These are phyloP conservation scores for Brachionus rubens DNA, from an alignment of 1,140 invertebrate genomes.

Conservation along the genomic window DNA sequence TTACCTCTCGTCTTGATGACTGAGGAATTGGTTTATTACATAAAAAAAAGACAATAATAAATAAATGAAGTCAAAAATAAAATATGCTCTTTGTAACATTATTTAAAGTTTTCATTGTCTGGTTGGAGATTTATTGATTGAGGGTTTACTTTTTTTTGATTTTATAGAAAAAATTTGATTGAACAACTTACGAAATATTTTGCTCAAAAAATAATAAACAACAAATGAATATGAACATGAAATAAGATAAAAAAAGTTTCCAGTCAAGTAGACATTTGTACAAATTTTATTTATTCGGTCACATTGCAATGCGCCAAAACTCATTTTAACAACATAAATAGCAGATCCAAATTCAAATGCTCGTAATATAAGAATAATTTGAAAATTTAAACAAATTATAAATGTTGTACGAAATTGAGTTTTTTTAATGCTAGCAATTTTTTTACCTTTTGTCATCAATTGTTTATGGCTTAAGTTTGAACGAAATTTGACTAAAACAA, in stretches of 20 bases:
- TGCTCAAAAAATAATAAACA: not conserved
- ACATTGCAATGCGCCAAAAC: not conserved
- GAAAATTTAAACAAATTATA: not conserved
- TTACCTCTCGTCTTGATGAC: too few relatives aligned
- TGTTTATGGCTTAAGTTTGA: not conserved
- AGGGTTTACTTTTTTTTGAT: too few relatives aligned
- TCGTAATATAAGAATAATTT: not conserved
- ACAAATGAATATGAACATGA: not conserved
- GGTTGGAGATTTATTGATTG: too few relatives aligned
- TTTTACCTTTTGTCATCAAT: not conserved
- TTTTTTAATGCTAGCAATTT: not conserved
- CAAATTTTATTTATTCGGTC: constrained; percentile 14
- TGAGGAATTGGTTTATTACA: too few relatives aligned
- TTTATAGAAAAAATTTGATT: too few relatives aligned
- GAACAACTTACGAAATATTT: too few relatives aligned
- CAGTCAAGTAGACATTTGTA: not conserved
- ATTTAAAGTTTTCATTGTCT: too few relatives aligned
- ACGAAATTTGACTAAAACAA: not conserved
- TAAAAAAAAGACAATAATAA: too few relatives aligned
- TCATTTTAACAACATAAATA: not conserved
- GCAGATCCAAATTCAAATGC: not conserved
- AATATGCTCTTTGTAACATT: too few relatives aligned
- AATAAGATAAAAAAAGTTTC: constrained; percentile 3
- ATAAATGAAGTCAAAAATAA: too few relatives aligned
- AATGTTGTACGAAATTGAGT: not conserved